phyloP scores from a whole-genome alignment of 2,797 vertebrate species.

The Bradypus variegatus region DNA sequence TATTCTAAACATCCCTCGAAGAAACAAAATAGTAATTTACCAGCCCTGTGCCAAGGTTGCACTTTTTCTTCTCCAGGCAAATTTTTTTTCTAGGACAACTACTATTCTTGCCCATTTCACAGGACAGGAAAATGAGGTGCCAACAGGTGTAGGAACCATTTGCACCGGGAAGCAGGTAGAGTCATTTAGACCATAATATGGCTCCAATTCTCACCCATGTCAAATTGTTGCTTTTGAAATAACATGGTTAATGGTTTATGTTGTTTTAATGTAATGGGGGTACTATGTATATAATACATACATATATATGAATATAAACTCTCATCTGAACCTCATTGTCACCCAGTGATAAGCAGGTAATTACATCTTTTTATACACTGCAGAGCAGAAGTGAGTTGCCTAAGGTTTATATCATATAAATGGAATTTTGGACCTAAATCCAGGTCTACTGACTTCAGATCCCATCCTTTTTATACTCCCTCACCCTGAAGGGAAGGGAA shows the following conservation, averaged over 20 bases:
- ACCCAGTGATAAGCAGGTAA: not conserved
- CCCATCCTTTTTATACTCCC: not conserved
- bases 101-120: not conserved
- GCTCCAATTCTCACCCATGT: not conserved
- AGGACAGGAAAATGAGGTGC: not conserved
- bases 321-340: slow-evolving; percentile 1
- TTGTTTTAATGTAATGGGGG: not conserved
- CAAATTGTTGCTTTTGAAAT: slow-evolving; percentile 8
- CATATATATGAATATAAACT: not conserved
- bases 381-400: not conserved
- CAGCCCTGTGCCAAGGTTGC: not conserved
- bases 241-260: not conserved
- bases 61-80: not conserved
- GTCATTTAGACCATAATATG: not conserved
- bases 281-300: not conserved
- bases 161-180: not conserved
- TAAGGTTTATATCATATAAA: not conserved
- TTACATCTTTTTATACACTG: not conserved
- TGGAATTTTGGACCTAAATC: not conserved
- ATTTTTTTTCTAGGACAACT: not conserved
- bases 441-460: not conserved
- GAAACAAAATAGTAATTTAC: not conserved
- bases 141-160: not conserved
- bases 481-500: not conserved
- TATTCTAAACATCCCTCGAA: not conserved